These are phyloP conservation scores for Penaeus vannamei DNA, from an alignment of 1,140 invertebrate species.

Conservation along the genomic window DNA sequence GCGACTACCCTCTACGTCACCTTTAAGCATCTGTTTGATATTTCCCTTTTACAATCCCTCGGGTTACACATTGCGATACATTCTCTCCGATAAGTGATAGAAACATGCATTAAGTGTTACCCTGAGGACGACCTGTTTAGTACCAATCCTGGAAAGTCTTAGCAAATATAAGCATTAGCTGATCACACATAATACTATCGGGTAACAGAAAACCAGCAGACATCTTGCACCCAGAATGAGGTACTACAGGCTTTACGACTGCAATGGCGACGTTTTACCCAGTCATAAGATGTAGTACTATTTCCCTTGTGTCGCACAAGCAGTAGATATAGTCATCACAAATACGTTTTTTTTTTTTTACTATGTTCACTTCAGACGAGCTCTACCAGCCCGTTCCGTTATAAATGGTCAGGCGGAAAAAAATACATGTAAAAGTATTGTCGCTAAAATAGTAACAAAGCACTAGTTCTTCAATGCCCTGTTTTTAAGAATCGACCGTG, in stretches of 20 bases:
- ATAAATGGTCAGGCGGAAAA: background rate
- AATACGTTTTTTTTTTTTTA: background rate
- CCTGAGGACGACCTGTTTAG: background rate
- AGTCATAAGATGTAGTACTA: background rate
- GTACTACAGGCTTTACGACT: background rate
- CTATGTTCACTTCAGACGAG: background rate
- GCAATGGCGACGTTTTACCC: background rate
- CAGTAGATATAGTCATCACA: constrained; percentile 2
- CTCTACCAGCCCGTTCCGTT: background rate
- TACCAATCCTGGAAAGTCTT: background rate
- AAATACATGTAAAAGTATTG: background rate
- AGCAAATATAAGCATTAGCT: background rate
- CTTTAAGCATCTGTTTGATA: background rate
- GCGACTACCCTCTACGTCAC: too few species aligned
- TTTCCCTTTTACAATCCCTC: background rate
- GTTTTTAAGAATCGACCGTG: too few species aligned
- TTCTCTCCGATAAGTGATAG: background rate
- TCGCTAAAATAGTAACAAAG: too few species aligned
- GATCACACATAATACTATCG: background rate
- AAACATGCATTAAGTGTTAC: background rate
- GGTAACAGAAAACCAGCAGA: background rate
- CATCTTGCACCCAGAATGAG: background rate
- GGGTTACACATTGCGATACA: background rate
- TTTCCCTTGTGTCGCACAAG: background rate
- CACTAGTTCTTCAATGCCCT: too few species aligned